Conservation (phyloP, 1,140 invertebrate species). For the Pachyrhynchus sulphureomaculatus region DNA sequence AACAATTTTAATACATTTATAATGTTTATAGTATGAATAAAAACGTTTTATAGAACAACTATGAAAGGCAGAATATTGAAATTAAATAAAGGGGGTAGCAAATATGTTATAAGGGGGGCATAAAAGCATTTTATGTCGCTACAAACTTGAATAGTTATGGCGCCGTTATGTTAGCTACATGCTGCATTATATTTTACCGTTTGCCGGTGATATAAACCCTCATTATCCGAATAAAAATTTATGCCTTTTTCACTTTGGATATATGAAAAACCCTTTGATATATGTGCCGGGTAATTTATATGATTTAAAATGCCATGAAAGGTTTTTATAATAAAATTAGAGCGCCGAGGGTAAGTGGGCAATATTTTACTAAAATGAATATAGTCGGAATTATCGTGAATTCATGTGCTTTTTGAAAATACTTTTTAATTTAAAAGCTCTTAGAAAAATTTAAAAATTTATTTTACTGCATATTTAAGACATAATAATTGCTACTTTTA, state of each 20-base stretch:
- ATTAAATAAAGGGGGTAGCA: conserved; percentile 44
- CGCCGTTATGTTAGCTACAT: conserved; percentile 37
- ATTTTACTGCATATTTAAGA: too few relatives aligned
- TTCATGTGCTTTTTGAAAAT: too few relatives aligned
- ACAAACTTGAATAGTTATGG: conserved; percentile 42
- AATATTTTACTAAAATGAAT: background rate
- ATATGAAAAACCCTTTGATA: conserved; percentile 12
- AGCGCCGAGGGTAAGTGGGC: background rate
- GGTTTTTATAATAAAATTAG: conserved; percentile 10
- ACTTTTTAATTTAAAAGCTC: too few relatives aligned
- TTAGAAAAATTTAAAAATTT: too few relatives aligned
- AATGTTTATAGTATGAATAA: conserved; percentile 15
- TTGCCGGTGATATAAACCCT: conserved; percentile 29
- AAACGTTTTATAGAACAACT: conserved; percentile 3
- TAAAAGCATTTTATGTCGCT: conserved; percentile 41
- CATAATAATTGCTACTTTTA: too few relatives aligned
- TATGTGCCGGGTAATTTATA: conserved; percentile 19
- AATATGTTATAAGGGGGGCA: conserved; percentile 42
- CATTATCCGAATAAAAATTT: conserved; percentile 32
- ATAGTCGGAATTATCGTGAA: background rate
- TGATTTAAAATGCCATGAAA: conserved; percentile 16
- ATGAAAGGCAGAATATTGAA: conserved; percentile 37
- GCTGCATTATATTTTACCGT: conserved; percentile 34
- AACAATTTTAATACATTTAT: conserved; percentile 18
- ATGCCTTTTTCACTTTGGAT: conserved; percentile 28